phyloP scores from a whole-genome alignment of 2,888 invertebrate genomes.

The Arctia plantaginis region DNA sequence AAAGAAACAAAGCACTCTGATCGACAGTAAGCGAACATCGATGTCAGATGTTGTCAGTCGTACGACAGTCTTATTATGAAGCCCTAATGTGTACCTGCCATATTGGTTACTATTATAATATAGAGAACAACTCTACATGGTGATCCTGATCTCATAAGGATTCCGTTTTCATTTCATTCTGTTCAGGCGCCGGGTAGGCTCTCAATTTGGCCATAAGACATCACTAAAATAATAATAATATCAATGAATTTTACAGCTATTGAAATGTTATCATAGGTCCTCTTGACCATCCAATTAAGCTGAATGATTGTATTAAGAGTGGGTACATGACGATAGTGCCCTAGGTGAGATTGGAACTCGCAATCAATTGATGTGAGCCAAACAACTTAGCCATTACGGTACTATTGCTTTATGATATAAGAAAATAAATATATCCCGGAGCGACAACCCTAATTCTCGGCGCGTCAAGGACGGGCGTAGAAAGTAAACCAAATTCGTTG shows the following conservation, averaged over 20 bases:
- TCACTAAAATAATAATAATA: too few relatives aligned
- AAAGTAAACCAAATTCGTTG: conserved; percentile 66
- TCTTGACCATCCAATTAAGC: not conserved
- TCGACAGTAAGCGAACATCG: not conserved
- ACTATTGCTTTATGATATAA: not conserved
- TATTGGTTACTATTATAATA: too few relatives aligned
- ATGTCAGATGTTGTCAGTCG: too few relatives aligned
- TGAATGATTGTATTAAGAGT: not conserved
- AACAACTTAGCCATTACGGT: not conserved
- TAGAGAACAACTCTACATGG: not conserved
- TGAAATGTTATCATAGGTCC: too few relatives aligned
- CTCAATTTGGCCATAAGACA: too few relatives aligned
- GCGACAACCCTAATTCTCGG: conserved; percentile 56
- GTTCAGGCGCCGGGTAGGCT: too few relatives aligned
- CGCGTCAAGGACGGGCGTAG: conserved; percentile 59
- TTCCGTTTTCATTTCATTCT: too few relatives aligned
- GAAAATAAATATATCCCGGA: not conserved
- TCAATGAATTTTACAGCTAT: too few relatives aligned
- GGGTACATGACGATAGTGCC: too few relatives aligned
- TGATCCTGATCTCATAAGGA: not conserved
- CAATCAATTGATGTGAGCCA: not conserved
- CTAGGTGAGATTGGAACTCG: not conserved
- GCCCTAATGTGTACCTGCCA: not conserved
- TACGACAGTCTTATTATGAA: too few relatives aligned
- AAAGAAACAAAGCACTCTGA: not conserved